Percentiles rank a stretch among this genome's conserved stretches.
Evolutionary conservation across 2,113 vertebrate genomes (phyloP).

Genomic region (Channa maculata): DNA sequence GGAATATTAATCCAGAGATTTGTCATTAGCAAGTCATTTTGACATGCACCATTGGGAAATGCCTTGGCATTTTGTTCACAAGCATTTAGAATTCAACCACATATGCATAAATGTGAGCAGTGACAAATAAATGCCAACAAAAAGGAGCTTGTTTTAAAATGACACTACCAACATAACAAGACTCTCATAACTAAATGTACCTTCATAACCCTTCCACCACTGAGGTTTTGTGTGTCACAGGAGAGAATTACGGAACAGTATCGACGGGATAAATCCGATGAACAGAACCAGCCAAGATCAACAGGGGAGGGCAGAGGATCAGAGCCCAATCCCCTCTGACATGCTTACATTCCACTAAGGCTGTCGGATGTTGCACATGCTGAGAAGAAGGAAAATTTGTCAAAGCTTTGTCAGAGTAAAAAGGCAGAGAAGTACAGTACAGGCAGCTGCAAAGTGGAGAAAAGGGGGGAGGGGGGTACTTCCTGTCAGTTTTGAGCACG

Average conservation of each 20-base stretch:
- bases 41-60: conserved; percentile 1
- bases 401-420: conserved; percentile 13
- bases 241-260: conserved; percentile 12
- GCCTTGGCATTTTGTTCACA: conserved; percentile 8
- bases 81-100: neutral
- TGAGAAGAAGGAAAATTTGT: conserved; percentile 13
- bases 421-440: conserved; percentile 1
- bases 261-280: conserved; percentile 40
- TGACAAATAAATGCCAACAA: neutral
- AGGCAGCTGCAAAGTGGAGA: neutral
- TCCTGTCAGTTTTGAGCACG: conserved; percentile 29
- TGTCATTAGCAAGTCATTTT: conserved; percentile 46
- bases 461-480: neutral
- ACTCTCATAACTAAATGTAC: neutral
- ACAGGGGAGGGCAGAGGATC: conserved; percentile 40
- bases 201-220: neutral
- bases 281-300: conserved; percentile 47
- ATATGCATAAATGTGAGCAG: neutral
- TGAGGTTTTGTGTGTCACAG: neutral
- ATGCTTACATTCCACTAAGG: conserved; percentile 34
- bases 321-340: conserved; percentile 44
- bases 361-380: conserved; percentile 4
- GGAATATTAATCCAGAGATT: conserved; percentile 64
- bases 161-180: conserved; percentile 7
- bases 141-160: neutral